These are phyloP conservation scores for Rhagoletis zephyria DNA, from an alignment of 1,140 invertebrate species.

Conservation along the genomic window DNA sequence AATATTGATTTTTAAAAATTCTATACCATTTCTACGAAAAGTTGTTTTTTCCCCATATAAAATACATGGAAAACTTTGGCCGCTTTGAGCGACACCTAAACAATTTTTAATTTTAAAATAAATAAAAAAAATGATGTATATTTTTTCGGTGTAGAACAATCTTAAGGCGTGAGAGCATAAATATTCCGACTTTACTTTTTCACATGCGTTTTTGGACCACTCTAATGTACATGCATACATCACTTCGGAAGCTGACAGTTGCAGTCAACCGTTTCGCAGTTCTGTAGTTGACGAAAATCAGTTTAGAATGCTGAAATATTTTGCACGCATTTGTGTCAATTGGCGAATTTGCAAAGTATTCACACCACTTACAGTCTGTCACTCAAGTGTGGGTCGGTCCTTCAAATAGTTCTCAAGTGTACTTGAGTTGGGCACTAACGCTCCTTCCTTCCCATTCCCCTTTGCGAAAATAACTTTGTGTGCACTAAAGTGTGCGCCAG, in stretches of 20 bases:
- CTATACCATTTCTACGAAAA: too few species aligned
- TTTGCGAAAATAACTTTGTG: not conserved
- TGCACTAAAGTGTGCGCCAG: not conserved
- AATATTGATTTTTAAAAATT: too few species aligned
- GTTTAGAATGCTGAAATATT: conserved; percentile 13
- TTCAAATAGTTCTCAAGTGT: conserved; percentile 16
- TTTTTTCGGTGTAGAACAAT: too few species aligned
- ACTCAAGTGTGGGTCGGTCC: not conserved
- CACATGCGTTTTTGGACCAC: too few species aligned
- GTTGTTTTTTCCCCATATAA: too few species aligned
- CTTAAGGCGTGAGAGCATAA: too few species aligned
- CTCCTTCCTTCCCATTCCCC: not conserved
- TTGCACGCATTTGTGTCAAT: not conserved
- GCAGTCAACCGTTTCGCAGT: not conserved
- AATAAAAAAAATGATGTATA: too few species aligned
- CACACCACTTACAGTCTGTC: not conserved
- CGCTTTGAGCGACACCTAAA: too few species aligned
- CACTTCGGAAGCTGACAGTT: not conserved
- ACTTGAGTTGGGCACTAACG: not conserved
- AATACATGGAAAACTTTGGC: too few species aligned
- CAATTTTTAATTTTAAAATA: too few species aligned
- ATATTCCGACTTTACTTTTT: too few species aligned
- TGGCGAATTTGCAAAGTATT: not conserved
- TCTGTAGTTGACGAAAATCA: not conserved
- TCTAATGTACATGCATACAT: too few species aligned